Evolutionary conservation across 2,888 invertebrate genomes (phyloP).

Genomic region (Cephus nigrinus): DNA sequence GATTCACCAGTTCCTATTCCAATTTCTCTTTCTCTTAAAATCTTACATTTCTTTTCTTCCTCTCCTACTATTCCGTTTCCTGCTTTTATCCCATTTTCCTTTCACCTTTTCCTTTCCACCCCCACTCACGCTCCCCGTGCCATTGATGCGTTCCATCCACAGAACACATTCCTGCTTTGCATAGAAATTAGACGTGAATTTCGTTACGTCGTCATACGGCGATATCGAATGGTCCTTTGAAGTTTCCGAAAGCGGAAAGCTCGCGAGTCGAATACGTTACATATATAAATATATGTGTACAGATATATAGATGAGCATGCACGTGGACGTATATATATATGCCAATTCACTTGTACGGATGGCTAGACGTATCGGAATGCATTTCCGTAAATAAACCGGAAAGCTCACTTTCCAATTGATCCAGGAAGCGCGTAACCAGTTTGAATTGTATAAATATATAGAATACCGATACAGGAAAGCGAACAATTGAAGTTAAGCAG

Average conservation of each 20-base stretch:
- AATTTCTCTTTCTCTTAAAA: not conserved
- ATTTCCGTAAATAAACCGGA: not conserved
- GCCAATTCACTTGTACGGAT: not conserved
- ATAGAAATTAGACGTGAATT: not conserved
- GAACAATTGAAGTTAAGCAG: not conserved
- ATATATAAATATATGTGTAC: not conserved
- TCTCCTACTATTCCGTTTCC: not conserved
- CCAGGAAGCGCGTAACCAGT: not conserved
- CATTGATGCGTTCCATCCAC: not conserved
- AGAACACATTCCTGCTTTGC: not conserved
- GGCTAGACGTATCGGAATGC: not conserved
- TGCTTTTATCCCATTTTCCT: not conserved
- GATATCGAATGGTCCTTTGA: not conserved
- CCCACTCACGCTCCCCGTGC: not conserved
- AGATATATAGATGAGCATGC: not conserved
- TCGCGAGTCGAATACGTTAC: not conserved
- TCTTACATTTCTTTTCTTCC: not conserved
- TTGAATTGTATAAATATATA: not conserved
- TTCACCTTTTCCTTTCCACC: not conserved
- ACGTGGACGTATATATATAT: not conserved
- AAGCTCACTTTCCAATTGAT: not conserved
- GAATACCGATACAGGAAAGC: not conserved
- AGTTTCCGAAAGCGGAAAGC: not conserved
- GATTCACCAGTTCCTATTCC: not conserved
- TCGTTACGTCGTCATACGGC: not conserved